These are phyloP conservation scores for Hyppa rectilinea DNA, from an alignment of 2,888 invertebrate species.

Conservation along the genomic window DNA sequence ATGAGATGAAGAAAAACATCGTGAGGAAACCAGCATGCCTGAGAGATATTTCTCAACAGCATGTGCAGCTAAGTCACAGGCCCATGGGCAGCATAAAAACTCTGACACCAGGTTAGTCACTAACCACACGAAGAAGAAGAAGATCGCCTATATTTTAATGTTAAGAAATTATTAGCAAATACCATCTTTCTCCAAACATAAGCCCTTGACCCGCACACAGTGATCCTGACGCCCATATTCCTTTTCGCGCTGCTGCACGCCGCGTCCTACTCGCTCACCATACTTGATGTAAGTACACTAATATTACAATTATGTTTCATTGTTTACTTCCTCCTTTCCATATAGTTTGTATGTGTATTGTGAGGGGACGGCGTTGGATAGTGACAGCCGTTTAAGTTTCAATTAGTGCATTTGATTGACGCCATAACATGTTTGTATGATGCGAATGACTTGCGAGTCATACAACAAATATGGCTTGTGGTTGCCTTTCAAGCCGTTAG, in stretches of 20 bases:
- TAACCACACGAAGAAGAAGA: too few species aligned
- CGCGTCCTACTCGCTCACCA: constrained; percentile 96
- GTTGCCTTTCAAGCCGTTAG: neutral
- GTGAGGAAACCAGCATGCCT: too few species aligned
- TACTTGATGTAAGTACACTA: constrained; percentile 96
- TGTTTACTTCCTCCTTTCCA: constrained; percentile 40
- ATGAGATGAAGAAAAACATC: too few species aligned
- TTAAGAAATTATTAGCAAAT: neutral
- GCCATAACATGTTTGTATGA: neutral
- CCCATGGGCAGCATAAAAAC: too few species aligned
- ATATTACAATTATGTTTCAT: constrained; percentile 11
- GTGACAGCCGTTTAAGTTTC: neutral
- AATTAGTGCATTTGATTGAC: neutral
- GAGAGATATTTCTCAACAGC: too few species aligned
- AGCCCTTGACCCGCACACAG: constrained; percentile 84
- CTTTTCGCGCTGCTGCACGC: constrained; percentile 98
- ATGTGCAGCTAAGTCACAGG: too few species aligned
- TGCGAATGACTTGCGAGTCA: neutral
- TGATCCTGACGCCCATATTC: constrained; percentile 97
- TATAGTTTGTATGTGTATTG: constrained; percentile 12
- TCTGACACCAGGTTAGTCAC: too few species aligned
- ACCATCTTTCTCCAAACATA: neutral
- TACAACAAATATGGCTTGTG: neutral
- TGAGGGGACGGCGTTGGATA: constrained; percentile 3
- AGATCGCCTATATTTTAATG: neutral